These are phyloP conservation scores for Stichopus horrens DNA, from an alignment of 53 echinoderm and acorn worm species.

Conservation along the genomic window DNA sequence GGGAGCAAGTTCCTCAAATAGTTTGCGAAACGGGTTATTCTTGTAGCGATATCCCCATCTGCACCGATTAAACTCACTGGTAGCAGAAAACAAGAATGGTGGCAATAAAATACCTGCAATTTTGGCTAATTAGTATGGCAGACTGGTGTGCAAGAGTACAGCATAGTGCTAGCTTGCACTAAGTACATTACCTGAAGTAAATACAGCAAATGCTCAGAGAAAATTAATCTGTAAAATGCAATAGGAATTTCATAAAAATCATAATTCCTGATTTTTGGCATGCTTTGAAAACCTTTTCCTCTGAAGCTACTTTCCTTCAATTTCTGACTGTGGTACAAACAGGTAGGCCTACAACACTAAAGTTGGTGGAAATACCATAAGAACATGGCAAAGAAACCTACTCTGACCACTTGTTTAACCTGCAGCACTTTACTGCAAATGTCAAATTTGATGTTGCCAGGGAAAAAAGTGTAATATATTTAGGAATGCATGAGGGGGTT, in stretches of 20 bases:
- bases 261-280: too few relatives aligned
- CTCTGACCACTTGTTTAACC: too few relatives aligned
- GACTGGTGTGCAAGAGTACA: neutral
- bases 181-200: neutral
- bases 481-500: too few relatives aligned
- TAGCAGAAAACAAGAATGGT: neutral
- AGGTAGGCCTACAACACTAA: too few relatives aligned
- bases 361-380: too few relatives aligned
- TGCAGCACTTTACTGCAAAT: too few relatives aligned
- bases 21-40: slow-evolving; percentile 95
- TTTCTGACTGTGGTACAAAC: too few relatives aligned
- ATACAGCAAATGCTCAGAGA: neutral
- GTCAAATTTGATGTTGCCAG: too few relatives aligned
- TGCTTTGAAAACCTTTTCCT: too few relatives aligned
- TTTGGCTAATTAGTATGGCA: neutral
- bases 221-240: neutral
- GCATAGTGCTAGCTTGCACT: neutral
- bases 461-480: too few relatives aligned
- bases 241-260: neutral
- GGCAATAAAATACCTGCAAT: neutral
- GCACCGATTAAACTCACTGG: slow-evolving; percentile 91
- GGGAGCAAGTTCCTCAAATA: slow-evolving; percentile 92
- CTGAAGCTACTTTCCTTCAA: too few relatives aligned
- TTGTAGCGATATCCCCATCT: slow-evolving; percentile 89
- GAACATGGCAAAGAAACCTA: too few relatives aligned